These are phyloP conservation scores for Eulemur rufifrons DNA, from an alignment of 2,113 vertebrate species.

Conservation along the genomic window DNA sequence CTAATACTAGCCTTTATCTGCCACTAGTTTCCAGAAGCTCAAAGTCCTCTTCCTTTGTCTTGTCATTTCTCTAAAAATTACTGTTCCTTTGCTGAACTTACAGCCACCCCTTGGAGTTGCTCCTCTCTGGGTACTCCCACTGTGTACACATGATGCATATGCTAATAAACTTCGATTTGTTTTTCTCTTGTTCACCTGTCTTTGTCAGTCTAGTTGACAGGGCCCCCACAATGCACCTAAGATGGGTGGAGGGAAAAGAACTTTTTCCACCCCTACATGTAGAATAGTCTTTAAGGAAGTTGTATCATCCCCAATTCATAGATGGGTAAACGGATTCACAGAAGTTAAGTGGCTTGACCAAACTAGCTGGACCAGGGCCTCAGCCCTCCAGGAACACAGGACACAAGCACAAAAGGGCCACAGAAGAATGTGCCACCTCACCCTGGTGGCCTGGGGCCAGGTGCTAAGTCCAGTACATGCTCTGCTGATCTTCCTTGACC, in stretches of 20 bases:
- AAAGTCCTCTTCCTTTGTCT: neutral
- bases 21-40: neutral
- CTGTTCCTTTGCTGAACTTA: neutral
- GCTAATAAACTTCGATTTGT: neutral
- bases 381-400: neutral
- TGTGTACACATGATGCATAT: neutral
- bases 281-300: neutral
- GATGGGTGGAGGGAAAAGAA: neutral
- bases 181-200: neutral
- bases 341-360: neutral
- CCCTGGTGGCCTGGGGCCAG: neutral
- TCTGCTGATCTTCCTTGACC: neutral
- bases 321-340: neutral
- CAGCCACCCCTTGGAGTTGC: too few species aligned
- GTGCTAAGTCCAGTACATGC: neutral
- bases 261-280: neutral
- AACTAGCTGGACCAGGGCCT: neutral
- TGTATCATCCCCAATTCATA: neutral
- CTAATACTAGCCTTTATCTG: neutral
- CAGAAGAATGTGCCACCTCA: neutral
- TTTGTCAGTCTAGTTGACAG: neutral
- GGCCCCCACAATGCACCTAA: neutral
- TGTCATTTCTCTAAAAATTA: neutral
- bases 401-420: neutral
- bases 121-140: neutral